phyloP scores from a whole-genome alignment of 2,113 vertebrate genomes.

The Centropristis striata region DNA sequence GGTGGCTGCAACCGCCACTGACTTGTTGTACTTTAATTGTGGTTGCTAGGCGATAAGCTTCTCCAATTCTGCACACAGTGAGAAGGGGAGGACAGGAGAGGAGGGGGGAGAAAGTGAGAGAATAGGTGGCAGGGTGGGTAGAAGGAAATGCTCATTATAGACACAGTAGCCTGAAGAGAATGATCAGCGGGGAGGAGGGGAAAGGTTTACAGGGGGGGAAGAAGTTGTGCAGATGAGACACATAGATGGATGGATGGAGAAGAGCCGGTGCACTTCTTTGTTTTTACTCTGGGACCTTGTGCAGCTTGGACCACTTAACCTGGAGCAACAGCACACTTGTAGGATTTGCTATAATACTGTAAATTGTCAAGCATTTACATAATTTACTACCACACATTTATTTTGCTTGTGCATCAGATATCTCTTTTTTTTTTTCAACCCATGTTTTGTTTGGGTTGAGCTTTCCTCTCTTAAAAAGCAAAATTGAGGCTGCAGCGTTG shows the following conservation, averaged over 20 bases:
- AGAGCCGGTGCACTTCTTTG: slow-evolving; percentile 39
- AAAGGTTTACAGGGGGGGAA: slow-evolving; percentile 31
- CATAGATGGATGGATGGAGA: slow-evolving; percentile 12
- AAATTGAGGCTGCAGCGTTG: not conserved
- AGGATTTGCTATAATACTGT: slow-evolving; percentile 9
- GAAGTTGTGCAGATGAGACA: slow-evolving; percentile 56
- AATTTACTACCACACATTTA: not conserved
- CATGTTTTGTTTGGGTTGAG: no score
- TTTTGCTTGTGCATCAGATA: not conserved
- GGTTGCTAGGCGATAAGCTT: slow-evolving; percentile 92
- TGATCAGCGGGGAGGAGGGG: slow-evolving; percentile 42
- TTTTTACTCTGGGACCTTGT: not conserved
- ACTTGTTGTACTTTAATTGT: slow-evolving; percentile 90
- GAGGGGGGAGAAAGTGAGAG: slow-evolving; percentile 51
- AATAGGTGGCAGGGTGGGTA: slow-evolving; percentile 49
- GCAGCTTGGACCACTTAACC: not conserved
- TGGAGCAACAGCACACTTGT: not conserved
- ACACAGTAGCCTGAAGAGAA: slow-evolving; percentile 61
- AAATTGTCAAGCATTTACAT: not conserved
- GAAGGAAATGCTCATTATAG: slow-evolving; percentile 74
- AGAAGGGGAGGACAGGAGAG: slow-evolving; percentile 65
- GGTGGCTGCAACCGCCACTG: slow-evolving; percentile 72
- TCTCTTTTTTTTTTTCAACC: no score
- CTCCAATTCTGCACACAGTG: slow-evolving; percentile 77
- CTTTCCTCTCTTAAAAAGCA: slow-evolving; percentile 5